phyloP scores from a whole-genome alignment of 2,797 vertebrate genomes.

The Scolopax rusticola region DNA sequence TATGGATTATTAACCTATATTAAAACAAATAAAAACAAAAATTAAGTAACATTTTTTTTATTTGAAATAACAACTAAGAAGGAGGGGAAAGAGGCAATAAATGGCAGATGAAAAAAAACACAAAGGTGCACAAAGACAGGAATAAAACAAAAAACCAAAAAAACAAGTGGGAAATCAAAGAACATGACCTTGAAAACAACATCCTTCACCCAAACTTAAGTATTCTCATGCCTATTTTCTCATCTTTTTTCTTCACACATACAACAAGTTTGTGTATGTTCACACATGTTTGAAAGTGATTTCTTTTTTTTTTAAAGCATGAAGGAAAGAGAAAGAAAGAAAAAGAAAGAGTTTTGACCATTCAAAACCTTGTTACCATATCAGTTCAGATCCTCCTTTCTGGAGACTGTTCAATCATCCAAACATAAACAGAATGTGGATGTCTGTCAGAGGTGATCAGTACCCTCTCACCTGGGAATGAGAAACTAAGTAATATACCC shows the following conservation, averaged over 20 bases:
- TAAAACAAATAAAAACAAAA: neutral
- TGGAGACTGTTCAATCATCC: neutral
- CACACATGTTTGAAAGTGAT: neutral
- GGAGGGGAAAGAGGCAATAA: fast-evolving
- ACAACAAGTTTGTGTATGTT: too few relatives aligned
- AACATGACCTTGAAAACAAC: neutral
- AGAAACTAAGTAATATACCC: neutral
- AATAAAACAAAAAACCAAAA: neutral
- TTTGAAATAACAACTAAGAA: neutral
- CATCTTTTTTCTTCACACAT: neutral
- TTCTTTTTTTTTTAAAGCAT: neutral
- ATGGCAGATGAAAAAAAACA: neutral
- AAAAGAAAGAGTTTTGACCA: neutral
- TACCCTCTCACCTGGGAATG: neutral
- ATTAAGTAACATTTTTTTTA: neutral
- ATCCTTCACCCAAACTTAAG: neutral
- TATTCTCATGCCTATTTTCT: neutral
- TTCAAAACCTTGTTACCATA: neutral
- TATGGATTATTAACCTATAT: neutral
- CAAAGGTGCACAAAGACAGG: neutral
- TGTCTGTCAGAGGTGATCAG: neutral
- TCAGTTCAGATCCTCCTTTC: neutral
- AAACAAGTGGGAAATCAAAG: neutral
- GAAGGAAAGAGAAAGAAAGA: neutral
- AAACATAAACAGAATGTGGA: neutral